phyloP scores from a whole-genome alignment of 1,140 invertebrate genomes.

The Drosophila triauraria region DNA sequence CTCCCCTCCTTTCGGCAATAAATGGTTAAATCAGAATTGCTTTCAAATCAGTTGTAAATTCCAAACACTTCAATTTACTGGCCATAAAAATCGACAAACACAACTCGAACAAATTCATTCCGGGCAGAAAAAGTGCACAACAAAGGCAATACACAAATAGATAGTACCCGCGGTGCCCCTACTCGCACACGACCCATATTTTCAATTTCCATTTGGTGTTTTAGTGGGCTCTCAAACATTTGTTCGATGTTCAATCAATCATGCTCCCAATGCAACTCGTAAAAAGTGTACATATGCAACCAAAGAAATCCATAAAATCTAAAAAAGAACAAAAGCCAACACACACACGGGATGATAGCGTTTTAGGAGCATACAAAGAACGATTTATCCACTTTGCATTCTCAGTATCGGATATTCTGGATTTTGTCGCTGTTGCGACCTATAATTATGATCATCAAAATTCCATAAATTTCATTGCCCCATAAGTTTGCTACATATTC shows the following conservation, averaged over 20 bases:
- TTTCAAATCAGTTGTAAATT: conserved; percentile 33
- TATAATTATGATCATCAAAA: conserved; percentile 33
- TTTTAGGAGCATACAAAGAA: neutral
- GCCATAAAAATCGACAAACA: conserved; percentile 27
- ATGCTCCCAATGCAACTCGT: conserved; percentile 47
- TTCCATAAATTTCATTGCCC: conserved; percentile 59
- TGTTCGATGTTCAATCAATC: conserved; percentile 54
- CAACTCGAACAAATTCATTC: conserved; percentile 8
- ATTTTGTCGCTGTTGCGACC: conserved; percentile 1
- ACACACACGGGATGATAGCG: conserved; percentile 4
- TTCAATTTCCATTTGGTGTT: conserved; percentile 33
- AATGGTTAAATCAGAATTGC: conserved; percentile 20
- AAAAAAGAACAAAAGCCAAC: conserved; percentile 7
- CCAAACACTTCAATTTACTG: conserved; percentile 54
- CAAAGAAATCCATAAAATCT: conserved; percentile 21
- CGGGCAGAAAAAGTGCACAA: conserved; percentile 20
- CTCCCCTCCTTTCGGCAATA: too few relatives aligned
- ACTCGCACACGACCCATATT: conserved; percentile 3
- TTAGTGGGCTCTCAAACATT: conserved; percentile 27
- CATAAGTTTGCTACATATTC: conserved; percentile 22
- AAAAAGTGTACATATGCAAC: conserved; percentile 35
- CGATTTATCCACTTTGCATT: conserved; percentile 15
- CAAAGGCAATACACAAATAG: conserved; percentile 27
- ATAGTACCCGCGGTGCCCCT: conserved; percentile 16
- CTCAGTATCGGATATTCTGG: neutral